phyloP scores from a whole-genome alignment of 2,113 vertebrate species.

The Mystacornis crossleyi region DNA sequence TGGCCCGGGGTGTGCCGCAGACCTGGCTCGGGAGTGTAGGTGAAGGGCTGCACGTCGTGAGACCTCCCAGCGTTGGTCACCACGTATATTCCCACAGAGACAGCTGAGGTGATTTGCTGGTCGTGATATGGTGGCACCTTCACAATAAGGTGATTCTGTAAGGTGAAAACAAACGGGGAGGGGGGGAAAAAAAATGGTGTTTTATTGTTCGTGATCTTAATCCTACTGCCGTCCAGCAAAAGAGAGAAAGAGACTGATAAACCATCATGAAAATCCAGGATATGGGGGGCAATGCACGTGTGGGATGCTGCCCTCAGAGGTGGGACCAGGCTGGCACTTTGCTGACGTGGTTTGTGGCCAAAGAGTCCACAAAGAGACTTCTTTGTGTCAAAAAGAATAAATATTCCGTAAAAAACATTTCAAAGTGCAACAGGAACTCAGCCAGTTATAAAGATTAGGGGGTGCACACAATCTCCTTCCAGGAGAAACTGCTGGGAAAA shows the following conservation, averaged over 20 bases:
- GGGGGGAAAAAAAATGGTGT: neutral
- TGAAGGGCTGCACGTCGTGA: slow-evolving; percentile 94
- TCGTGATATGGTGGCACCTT: slow-evolving; percentile 96
- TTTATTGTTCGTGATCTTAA: neutral
- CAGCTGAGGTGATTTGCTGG: slow-evolving; percentile 85
- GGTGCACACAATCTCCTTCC: neutral
- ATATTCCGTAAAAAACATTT: neutral
- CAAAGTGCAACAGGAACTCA: neutral
- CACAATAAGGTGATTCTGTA: slow-evolving; percentile 97
- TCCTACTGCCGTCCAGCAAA: neutral
- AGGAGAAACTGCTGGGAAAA: neutral
- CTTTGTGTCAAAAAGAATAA: neutral
- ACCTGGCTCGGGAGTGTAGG: slow-evolving; percentile 96
- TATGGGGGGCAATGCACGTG: accelerated
- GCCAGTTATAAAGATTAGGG: neutral
- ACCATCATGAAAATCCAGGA: neutral
- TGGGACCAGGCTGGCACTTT: neutral
- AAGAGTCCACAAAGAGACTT: neutral
- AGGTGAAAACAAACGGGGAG: neutral
- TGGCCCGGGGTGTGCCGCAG: neutral
- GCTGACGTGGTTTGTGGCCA: neutral
- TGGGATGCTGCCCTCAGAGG: accelerated
- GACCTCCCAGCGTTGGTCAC: slow-evolving; percentile 95
- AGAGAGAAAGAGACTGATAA: neutral
- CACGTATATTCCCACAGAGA: slow-evolving; percentile 93